Evolutionary conservation across 2,797 vertebrate species (phyloP), one percentile per base, ranked within the genome.

Genomic region (Anomalospiza imberbis): DNA sequence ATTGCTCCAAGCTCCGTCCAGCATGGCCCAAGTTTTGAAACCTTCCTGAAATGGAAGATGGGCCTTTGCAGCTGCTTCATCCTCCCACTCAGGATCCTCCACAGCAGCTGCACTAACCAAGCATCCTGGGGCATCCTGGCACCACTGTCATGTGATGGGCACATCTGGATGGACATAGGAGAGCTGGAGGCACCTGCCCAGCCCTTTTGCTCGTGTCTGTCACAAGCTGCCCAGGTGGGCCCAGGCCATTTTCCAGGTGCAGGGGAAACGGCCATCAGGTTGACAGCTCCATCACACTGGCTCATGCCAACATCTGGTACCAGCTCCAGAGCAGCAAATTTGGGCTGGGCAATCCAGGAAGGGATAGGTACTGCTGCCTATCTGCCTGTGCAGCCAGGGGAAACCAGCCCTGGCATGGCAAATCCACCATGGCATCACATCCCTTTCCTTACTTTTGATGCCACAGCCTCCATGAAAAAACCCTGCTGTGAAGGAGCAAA

Each of bases 141-240:
- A 72, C 22, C 58, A 6, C 65, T 21, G 0, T 6, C 45, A 45
- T 4, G 3, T 1, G 9, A 40, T 0, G 3, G 63, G 18, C 68
- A 61, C 1, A 0, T 48, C 63, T 50, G 51, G 50, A 42, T 45
- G 47, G 67, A 36, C 36, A 51, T 0, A 4, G 55, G 7, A 48
- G 29, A 61, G 63, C 14, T 73, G 86, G 26, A 19, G 44, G 34
- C 44, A 38, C 48, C 71, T 8, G 18, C 57, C 50, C 34, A 76
- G 24, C 40, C 67, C 29, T 61, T 13, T 17, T 34, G 71, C 70
- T 84, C 7, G 2, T 4, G 7, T 44, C 42, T 72, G 13, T 36
- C 80, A 68, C 63, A 40, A 57, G 60, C 29, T 61, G 68, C 26
- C 61, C 22, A 34, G 19, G 17, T 40, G 62, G 44, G 57, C 31